A percentile compares a stretch with the other conserved stretches of the same genome.
These are phyloP conservation scores for Pavo muticus DNA, from an alignment of 2,113 vertebrate genomes.

Conservation along the genomic window DNA sequence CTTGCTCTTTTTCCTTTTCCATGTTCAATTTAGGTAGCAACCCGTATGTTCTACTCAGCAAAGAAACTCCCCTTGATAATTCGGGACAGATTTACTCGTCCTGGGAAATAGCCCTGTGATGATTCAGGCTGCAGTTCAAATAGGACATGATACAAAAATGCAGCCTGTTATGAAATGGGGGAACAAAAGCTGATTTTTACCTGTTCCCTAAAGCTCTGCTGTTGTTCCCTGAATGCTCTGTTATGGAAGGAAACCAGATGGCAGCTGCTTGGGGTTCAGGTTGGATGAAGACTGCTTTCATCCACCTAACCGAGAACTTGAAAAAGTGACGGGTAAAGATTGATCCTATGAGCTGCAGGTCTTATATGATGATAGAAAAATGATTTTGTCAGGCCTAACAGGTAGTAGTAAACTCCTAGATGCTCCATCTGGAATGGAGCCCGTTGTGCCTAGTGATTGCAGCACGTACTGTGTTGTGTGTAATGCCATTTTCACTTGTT, in stretches of 20 bases:
- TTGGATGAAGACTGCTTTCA: background rate
- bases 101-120: background rate
- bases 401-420: background rate
- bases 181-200: background rate
- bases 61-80: background rate
- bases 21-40: background rate
- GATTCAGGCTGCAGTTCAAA: background rate
- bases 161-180: background rate
- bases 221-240: background rate
- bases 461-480: slow-evolving; percentile 40
- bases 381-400: background rate
- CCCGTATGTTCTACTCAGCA: background rate
- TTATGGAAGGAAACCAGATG: background rate
- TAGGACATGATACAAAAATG: background rate
- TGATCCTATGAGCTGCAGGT: background rate
- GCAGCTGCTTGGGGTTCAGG: background rate
- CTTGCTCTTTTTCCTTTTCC: background rate
- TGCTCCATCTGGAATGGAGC: slow-evolving; percentile 9
- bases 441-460: background rate
- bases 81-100: background rate
- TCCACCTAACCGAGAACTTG: background rate
- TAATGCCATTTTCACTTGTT: slow-evolving; percentile 75
- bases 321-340: background rate
- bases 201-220: fast-evolving
- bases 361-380: slow-evolving; percentile 17